Evolutionary conservation across 2,113 vertebrate genomes (phyloP), one percentile per base, ranked within the genome.

Genomic region (Zeus faber): DNA sequence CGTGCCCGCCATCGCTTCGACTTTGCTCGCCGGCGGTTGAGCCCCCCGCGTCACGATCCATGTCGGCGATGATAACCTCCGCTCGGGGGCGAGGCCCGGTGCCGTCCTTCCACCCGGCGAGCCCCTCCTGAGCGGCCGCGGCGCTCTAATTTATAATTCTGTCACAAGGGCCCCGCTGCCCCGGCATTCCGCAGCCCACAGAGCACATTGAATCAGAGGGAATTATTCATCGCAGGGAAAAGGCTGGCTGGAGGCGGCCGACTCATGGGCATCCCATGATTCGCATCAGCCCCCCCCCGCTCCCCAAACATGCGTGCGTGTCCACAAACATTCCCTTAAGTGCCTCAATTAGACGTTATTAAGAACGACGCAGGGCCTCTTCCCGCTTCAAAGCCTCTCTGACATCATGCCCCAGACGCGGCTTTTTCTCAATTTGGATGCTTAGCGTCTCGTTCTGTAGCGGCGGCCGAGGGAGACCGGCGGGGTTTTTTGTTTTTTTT

Each of bases 221-320:
- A 67, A 62, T 67, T 59, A 75, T 79, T 79, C 59, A 63, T 54
- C 61, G 54, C 60, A 46, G 59, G 62, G 68, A 63, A n/a, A n/a
- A 56, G 39, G 56, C 56, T 48, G 53, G 22, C 47, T 71, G 56
- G 22, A 52, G 65, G 76, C 63, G 52, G 55, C 54, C 46, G 27
- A 67, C 80, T 77, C 59, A 81, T 79, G 77, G 81, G 59, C 58
- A 65, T 88, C 88, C 70, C 81, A 65, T 83, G 81, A 82, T 73
- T 60, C 73, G 76, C 74, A 72, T 83, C 58, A 13, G 29, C 29
- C 29, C 29, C 13, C 29, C 13, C 29, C 8, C 8, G 29, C 29
- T 33, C 3, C 29, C 8, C 3, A 33, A 7, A 33, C 26, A 29
- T 31, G 27, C 27, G 10, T 7, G 37, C 5, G 11, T 16, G 6